These are phyloP conservation scores for Celastrina argiolus DNA, from an alignment of 2,888 invertebrate species.

Conservation along the genomic window DNA sequence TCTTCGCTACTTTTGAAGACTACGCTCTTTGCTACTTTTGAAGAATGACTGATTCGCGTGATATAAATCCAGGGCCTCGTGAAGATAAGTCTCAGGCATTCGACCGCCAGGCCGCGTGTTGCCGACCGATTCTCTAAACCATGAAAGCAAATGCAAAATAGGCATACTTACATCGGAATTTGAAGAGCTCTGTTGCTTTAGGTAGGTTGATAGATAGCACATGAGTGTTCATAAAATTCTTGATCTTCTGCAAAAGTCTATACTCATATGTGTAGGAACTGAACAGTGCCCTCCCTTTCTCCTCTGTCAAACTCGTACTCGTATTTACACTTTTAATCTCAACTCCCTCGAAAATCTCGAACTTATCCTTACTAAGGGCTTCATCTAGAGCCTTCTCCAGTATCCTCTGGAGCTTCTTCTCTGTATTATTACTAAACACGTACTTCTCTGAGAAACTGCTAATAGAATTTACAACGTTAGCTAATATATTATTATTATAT, in stretches of 20 bases:
- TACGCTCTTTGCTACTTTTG: too few relatives aligned
- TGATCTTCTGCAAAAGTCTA: slow-evolving; percentile 77
- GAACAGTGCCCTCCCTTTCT: slow-evolving; percentile 57
- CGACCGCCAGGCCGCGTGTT: too few relatives aligned
- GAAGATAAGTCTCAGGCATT: too few relatives aligned
- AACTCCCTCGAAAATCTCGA: slow-evolving; percentile 78
- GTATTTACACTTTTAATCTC: slow-evolving; percentile 57
- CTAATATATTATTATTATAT: slow-evolving; percentile 46
- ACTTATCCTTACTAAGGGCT: slow-evolving; percentile 72
- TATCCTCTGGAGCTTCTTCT: slow-evolving; percentile 63
- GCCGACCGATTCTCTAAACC: too few relatives aligned
- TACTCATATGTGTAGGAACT: slow-evolving; percentile 68
- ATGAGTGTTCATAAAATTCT: slow-evolving; percentile 78
- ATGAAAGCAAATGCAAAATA: too few relatives aligned
- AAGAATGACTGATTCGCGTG: too few relatives aligned
- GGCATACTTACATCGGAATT: slow-evolving; percentile 77
- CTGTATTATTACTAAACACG: slow-evolving; percentile 56
- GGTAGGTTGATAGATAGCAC: slow-evolving; percentile 82
- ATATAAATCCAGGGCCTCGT: too few relatives aligned
- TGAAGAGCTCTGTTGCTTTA: slow-evolving; percentile 80
- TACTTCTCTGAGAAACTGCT: slow-evolving; percentile 51
- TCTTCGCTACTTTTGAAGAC: too few relatives aligned
- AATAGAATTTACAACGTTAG: slow-evolving; percentile 52
- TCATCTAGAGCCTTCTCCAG: slow-evolving; percentile 78
- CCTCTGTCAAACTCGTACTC: slow-evolving; percentile 32